A percentile compares a stretch with the other conserved stretches of the same genome.
phyloP scores from a whole-genome alignment of 2,797 vertebrate species.

The Neopelma chrysocephalum region DNA sequence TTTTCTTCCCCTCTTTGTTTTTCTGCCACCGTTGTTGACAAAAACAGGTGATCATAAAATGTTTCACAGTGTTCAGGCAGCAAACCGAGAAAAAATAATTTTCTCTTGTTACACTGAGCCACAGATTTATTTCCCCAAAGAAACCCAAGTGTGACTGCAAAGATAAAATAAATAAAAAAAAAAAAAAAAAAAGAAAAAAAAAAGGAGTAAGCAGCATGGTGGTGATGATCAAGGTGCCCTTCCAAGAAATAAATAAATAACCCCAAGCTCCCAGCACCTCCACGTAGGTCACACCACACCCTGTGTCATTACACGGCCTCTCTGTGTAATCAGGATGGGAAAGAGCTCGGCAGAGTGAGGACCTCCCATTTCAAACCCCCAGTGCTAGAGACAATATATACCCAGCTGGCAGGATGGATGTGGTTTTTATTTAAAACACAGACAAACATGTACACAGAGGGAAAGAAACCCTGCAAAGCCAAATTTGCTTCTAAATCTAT shows the following conservation, averaged over 20 bases:
- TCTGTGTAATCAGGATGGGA: neutral
- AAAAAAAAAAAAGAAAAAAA: neutral
- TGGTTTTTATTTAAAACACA: neutral
- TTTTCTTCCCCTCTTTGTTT: neutral
- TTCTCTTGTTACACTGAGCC: neutral
- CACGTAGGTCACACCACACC: neutral
- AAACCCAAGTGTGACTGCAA: slow-evolving; percentile 14
- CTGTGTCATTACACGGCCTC: neutral
- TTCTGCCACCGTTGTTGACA: neutral
- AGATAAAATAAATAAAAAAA: neutral
- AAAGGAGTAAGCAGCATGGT: neutral
- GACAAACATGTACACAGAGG: neutral
- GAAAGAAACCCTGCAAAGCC: neutral
- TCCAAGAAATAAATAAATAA: slow-evolving; percentile 27
- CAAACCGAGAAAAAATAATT: slow-evolving; percentile 28
- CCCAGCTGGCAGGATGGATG: neutral
- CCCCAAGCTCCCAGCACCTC: neutral
- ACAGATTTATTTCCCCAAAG: slow-evolving; percentile 39
- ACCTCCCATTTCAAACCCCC: neutral
- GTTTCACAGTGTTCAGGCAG: neutral
- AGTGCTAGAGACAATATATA: neutral
- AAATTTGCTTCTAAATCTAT: neutral
- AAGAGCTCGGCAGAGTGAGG: neutral
- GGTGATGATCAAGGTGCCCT: slow-evolving; percentile 30
- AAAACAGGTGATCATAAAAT: neutral